These are phyloP conservation scores for Orthosia gracilis DNA, from an alignment of 2,888 invertebrate species.

Conservation along the genomic window DNA sequence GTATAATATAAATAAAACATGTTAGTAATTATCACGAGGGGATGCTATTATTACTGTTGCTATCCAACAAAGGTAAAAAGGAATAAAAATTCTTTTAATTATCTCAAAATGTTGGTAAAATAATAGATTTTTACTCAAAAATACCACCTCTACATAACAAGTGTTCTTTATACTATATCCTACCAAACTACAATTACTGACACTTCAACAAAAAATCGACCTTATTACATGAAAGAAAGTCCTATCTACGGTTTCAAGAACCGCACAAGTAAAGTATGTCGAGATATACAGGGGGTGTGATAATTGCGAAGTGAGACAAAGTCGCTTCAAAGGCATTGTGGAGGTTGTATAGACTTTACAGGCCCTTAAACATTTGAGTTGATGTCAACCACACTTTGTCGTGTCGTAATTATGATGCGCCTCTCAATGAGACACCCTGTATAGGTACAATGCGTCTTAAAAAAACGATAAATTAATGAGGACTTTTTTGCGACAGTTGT, in stretches of 20 bases:
- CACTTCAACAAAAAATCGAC: constrained; percentile 29
- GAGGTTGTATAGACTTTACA: constrained; percentile 85
- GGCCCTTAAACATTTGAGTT: constrained; percentile 87
- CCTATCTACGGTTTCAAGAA: constrained; percentile 35
- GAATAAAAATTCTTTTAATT: constrained; percentile 43
- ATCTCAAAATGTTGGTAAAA: constrained; percentile 40
- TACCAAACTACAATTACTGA: constrained; percentile 32
- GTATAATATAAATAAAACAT: neutral
- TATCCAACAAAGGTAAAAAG: constrained; percentile 6
- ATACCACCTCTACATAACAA: constrained; percentile 66
- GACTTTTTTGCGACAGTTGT: constrained; percentile 66
- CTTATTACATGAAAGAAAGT: constrained; percentile 58
- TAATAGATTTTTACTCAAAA: constrained; percentile 58
- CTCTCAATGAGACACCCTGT: constrained; percentile 81
- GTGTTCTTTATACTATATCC: constrained; percentile 74
- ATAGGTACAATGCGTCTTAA: constrained; percentile 78
- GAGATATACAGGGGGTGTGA: constrained; percentile 87
- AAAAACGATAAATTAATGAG: constrained; percentile 79
- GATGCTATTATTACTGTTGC: neutral
- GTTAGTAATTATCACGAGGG: neutral
- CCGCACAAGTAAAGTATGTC: constrained; percentile 69
- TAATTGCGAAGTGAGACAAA: constrained; percentile 90
- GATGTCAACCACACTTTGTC: constrained; percentile 85
- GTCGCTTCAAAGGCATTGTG: constrained; percentile 89
- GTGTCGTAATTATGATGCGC: constrained; percentile 84